A percentile compares a stretch with the other conserved stretches of the same genome.
Conservation (phyloP, 2,888 invertebrate genomes). For the Platycnemis pennipes region DNA sequence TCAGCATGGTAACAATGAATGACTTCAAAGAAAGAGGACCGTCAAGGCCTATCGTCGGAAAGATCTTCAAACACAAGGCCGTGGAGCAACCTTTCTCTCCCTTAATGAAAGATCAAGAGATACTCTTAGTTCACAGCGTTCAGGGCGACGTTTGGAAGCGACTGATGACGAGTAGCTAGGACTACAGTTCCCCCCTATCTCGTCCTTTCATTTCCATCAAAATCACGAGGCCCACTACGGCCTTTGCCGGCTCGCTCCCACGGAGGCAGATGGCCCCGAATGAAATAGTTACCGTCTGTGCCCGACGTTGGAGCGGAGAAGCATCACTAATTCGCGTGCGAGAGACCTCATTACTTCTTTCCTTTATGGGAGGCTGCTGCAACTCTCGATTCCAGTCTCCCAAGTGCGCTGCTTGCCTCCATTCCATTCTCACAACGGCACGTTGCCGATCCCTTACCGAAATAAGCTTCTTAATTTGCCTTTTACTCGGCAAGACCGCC, state of each 20-base stretch:
- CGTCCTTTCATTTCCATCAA: conserved; percentile 42
- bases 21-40: neutral
- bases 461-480: conserved; percentile 41
- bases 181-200: conserved; percentile 19
- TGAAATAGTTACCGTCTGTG: neutral
- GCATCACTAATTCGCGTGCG: conserved; percentile 49
- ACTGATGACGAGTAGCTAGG: neutral
- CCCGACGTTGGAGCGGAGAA: neutral
- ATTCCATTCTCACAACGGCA: neutral
- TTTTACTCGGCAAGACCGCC: neutral
- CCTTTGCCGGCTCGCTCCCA: neutral
- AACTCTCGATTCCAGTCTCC: neutral
- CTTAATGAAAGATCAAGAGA: neutral
- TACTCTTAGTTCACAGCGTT: neutral
- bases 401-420: neutral
- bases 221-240: conserved; percentile 33
- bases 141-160: neutral
- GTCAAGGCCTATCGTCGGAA: neutral
- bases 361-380: neutral
- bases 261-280: neutral
- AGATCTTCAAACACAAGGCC: neutral
- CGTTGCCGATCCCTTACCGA: conserved; percentile 8
- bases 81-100: neutral
- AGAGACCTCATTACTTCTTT: conserved; percentile 36
- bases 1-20: neutral